Evolutionary conservation across 2,797 vertebrate species (phyloP).

Genomic region (Spatula clypeata): DNA sequence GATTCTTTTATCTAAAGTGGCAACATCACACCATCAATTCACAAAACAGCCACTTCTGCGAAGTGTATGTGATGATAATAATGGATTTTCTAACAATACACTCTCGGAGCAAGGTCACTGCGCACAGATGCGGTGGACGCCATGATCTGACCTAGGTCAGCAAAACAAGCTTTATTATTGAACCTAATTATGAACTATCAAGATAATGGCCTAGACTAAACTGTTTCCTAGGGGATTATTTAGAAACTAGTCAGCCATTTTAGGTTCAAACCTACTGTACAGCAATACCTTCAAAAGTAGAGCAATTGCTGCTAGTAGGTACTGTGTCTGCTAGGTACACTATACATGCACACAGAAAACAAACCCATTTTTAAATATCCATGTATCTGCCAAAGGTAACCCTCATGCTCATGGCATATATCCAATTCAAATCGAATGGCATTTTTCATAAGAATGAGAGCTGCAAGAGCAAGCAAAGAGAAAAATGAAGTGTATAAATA

Average conservation of each 20-base stretch:
- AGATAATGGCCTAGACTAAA: slow-evolving; percentile 87
- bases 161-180: slow-evolving; percentile 88
- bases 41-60: slow-evolving; percentile 88
- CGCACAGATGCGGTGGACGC: slow-evolving; percentile 81
- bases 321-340: neutral
- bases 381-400: rapidly evolving
- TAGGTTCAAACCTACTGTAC: slow-evolving; percentile 76
- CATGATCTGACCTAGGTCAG: slow-evolving; percentile 85
- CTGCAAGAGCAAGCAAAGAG: neutral
- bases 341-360: rapidly evolving
- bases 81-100: slow-evolving; percentile 90
- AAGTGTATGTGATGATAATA: slow-evolving; percentile 90
- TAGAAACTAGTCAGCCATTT: slow-evolving; percentile 83
- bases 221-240: slow-evolving; percentile 86
- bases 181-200: slow-evolving; percentile 89
- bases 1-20: slow-evolving; percentile 91
- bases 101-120: slow-evolving; percentile 87
- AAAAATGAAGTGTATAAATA: neutral
- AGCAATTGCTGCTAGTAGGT: neutral
- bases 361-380: neutral
- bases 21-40: slow-evolving; percentile 92
- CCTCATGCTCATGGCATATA: no score
- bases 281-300: neutral
- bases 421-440: neutral
- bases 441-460: neutral